phyloP scores from a whole-genome alignment of 1,140 invertebrate species.

The Colletes gigas region DNA sequence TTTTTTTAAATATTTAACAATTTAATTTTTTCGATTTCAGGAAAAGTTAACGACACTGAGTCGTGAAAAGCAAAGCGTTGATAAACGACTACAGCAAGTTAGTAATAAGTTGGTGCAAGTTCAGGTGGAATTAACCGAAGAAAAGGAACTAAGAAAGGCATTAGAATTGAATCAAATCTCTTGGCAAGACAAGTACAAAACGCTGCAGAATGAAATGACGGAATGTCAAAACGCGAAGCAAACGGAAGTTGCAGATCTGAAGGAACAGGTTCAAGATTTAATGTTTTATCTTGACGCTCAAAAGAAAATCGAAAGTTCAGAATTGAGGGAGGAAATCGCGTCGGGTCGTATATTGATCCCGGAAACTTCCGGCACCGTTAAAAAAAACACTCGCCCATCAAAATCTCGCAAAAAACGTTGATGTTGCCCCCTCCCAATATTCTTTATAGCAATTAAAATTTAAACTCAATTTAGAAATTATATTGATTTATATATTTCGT shows the following conservation, averaged over 20 bases:
- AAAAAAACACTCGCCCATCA: constrained; percentile 44
- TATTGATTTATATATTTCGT: not conserved
- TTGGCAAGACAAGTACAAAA: constrained; percentile 87
- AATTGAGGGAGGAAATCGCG: constrained; percentile 86
- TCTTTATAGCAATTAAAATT: constrained; percentile 24
- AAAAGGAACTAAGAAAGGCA: constrained; percentile 88
- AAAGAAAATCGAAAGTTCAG: constrained; percentile 84
- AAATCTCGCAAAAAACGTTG: constrained; percentile 56
- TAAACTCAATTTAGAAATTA: not conserved
- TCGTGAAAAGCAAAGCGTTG: constrained; percentile 85
- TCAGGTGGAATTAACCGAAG: constrained; percentile 88
- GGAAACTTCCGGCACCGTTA: constrained; percentile 32
- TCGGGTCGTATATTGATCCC: constrained; percentile 86
- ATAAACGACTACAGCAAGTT: constrained; percentile 85
- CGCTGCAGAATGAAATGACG: constrained; percentile 84
- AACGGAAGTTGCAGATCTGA: constrained; percentile 89
- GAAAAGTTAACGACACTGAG: constrained; percentile 77
- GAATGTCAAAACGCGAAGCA: constrained; percentile 83
- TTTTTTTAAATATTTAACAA: constrained; percentile 12
- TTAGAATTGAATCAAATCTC: constrained; percentile 89
- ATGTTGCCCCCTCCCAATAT: not conserved
- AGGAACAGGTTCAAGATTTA: constrained; percentile 95
- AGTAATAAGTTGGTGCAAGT: constrained; percentile 83
- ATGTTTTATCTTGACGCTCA: constrained; percentile 98
- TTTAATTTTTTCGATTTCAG: constrained; percentile 53